Evolutionary conservation across 2,888 invertebrate genomes (phyloP).

Genomic region (Chelonus formosanus): DNA sequence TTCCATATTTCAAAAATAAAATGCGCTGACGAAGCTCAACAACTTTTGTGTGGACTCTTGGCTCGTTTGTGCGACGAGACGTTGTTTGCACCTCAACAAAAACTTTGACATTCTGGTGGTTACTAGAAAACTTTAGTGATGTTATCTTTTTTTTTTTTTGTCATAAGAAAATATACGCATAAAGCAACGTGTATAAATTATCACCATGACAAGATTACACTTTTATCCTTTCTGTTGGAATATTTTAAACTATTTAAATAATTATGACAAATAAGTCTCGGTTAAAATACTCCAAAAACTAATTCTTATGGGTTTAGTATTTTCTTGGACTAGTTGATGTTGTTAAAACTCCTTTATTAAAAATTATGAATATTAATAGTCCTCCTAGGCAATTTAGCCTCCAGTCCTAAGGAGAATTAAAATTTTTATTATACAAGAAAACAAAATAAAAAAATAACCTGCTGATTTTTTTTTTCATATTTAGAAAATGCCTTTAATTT

Average conservation of each 20-base stretch:
- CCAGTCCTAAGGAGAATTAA: no score
- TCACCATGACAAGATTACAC: slow-evolving; percentile 1
- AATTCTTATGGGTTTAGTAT: no score
- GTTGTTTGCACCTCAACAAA: slow-evolving; percentile 16
- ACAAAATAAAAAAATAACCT: not conserved
- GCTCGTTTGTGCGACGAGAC: slow-evolving; percentile 19
- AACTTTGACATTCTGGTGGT: slow-evolving; percentile 11
- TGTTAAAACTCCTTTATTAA: no score
- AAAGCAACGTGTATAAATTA: slow-evolving; percentile 9
- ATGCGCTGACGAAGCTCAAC: not conserved
- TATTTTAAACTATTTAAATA: slow-evolving; percentile 1
- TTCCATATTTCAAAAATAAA: slow-evolving; percentile 14
- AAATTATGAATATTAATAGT: no score
- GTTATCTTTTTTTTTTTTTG: slow-evolving; percentile 4
- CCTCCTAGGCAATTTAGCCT: no score
- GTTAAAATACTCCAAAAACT: no score
- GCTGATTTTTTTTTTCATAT: not conserved
- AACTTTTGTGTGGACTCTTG: slow-evolving; percentile 15
- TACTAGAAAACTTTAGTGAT: slow-evolving; percentile 10
- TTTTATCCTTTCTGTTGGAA: not conserved
- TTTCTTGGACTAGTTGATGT: no score
- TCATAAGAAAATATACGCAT: not conserved
- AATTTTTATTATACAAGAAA: no score
- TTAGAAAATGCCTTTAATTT: not conserved
- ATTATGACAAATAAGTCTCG: not conserved